phyloP scores from a whole-genome alignment of 2,113 vertebrate species.

The Clinocottus analis region DNA sequence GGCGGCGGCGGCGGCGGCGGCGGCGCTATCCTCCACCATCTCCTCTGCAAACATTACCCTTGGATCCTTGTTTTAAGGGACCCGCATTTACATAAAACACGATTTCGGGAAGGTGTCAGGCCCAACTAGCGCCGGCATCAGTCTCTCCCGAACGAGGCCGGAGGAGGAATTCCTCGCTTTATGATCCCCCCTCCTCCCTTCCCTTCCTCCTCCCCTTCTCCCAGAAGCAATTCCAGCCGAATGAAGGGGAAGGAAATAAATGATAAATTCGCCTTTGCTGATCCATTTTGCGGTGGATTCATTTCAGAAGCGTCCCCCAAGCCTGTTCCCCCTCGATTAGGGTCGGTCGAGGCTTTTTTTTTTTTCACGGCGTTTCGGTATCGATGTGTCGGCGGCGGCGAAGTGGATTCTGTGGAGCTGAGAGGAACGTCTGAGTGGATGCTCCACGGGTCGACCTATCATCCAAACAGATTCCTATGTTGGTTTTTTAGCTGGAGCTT shows the following conservation, averaged over 20 bases:
- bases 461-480: not conserved
- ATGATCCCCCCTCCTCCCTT: conserved; percentile 31
- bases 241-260: conserved; percentile 27
- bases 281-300: conserved; percentile 55
- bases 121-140: conserved; percentile 45
- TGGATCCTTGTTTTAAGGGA: conserved; percentile 54
- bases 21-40: conserved; percentile 13
- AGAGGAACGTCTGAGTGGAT: conserved; percentile 23
- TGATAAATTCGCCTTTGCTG: conserved; percentile 44
- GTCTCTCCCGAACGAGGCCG: conserved; percentile 43
- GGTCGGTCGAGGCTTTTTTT: conserved; percentile 37
- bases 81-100: conserved; percentile 58
- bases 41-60: conserved; percentile 58
- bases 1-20: no score
- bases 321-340: conserved; percentile 18
- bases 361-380: conserved; percentile 45
- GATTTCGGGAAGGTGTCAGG: conserved; percentile 44
- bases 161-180: conserved; percentile 53
- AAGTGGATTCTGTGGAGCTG: conserved; percentile 32
- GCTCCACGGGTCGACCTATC: not conserved
- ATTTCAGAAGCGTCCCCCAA: conserved; percentile 29
- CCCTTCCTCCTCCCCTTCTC: no score
- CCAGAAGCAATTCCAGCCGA: conserved; percentile 56
- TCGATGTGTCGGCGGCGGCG: conserved; percentile 51
- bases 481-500: no score